These are phyloP conservation scores for Phocides pigmalion DNA, from an alignment of 1,140 invertebrate species.

Conservation along the genomic window DNA sequence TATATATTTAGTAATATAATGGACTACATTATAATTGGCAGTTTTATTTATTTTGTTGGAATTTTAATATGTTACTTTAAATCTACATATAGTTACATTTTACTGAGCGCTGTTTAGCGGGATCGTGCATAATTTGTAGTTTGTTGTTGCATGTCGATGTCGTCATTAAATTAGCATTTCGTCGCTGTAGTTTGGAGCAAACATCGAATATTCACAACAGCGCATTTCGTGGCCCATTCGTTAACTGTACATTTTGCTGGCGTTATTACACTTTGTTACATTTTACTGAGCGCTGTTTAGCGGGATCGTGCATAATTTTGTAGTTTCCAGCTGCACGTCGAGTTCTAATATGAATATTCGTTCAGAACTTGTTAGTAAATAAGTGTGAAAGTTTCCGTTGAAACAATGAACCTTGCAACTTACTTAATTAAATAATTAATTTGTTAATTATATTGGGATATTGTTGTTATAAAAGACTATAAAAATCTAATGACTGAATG, in stretches of 20 bases:
- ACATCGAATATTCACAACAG: too few relatives aligned
- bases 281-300: conserved; percentile 25
- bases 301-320: conserved; percentile 23
- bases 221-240: conserved; percentile 1
- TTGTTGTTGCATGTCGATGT: conserved; percentile 13
- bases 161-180: too few relatives aligned
- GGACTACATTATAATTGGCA: too few relatives aligned
- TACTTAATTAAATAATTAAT: too few relatives aligned
- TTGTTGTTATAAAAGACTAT: too few relatives aligned
- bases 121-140: conserved; percentile 26
- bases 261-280: conserved; percentile 31
- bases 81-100: conserved; percentile 27
- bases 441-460: too few relatives aligned
- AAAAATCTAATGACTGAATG: too few relatives aligned
- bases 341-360: conserved; percentile 7
- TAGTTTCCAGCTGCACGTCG: conserved; percentile 20
- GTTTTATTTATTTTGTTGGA: too few relatives aligned
- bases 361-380: conserved; percentile 8
- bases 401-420: neutral
- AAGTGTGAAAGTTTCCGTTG: neutral
- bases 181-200: too few relatives aligned
- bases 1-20: neutral
- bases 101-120: conserved; percentile 22
- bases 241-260: conserved; percentile 15
- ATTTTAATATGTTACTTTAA: too few relatives aligned